phyloP scores from a whole-genome alignment of 2,113 vertebrate species.

The Tenebrosternarchus preto region DNA sequence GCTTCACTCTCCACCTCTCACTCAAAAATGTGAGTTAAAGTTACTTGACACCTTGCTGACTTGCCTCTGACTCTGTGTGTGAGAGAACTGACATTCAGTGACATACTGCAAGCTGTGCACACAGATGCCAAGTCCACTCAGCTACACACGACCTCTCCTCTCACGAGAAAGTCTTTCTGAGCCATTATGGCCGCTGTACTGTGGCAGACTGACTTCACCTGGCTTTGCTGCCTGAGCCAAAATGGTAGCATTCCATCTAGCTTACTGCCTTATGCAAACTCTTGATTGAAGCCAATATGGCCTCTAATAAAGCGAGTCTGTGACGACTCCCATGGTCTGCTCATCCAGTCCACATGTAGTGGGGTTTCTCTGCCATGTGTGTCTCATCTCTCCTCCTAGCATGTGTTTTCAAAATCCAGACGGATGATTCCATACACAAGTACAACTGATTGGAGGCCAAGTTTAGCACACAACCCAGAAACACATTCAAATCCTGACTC shows the following conservation, averaged over 20 bases:
- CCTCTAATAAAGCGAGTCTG: not conserved
- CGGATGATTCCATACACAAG: too few relatives aligned
- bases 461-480: too few relatives aligned
- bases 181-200: conserved; percentile 4
- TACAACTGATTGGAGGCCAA: too few relatives aligned
- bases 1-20: too few relatives aligned
- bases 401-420: not conserved
- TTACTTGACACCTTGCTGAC: not conserved
- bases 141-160: not conserved
- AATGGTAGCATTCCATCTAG: not conserved
- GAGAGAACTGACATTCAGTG: not conserved
- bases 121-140: not conserved
- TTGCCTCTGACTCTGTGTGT: not conserved
- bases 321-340: not conserved
- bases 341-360: not conserved
- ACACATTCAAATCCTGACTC: too few relatives aligned
- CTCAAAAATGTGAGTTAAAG: conserved; percentile 3
- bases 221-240: conserved; percentile 9
- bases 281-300: conserved; percentile 17
- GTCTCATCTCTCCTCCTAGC: not conserved
- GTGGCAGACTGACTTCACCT: conserved; percentile 9
- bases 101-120: not conserved
- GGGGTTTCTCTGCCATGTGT: not conserved
- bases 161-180: not conserved
- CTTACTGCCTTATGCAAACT: not conserved